A percentile compares a stretch with the other conserved stretches of the same genome.
Conservation (phyloP, 2,113 vertebrate genomes). For the Cynocephalus volans region DNA sequence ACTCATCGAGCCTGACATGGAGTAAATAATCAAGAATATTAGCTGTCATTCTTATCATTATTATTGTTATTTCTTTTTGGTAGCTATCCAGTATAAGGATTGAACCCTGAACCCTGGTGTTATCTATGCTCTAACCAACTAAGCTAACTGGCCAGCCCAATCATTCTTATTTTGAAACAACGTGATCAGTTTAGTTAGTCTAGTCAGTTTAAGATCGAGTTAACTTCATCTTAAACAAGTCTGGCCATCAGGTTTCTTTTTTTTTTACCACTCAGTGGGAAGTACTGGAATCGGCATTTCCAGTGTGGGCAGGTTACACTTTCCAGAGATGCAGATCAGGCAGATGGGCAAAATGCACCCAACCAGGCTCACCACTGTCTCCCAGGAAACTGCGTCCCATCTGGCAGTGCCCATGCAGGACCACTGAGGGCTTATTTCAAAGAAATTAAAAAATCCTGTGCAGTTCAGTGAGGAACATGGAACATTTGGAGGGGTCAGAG, state of each 20-base stretch:
- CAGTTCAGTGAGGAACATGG: neutral
- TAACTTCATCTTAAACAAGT: neutral
- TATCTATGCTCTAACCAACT: too few relatives aligned
- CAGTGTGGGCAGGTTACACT: neutral
- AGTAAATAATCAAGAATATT: neutral
- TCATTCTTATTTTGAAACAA: neutral
- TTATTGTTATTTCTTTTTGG: neutral
- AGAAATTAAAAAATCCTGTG: neutral
- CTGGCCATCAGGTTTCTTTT: neutral
- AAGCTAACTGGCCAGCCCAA: too few relatives aligned
- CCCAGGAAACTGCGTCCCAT: conserved; percentile 4
- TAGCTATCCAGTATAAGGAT: too few relatives aligned
- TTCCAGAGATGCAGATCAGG: neutral
- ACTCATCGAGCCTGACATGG: neutral
- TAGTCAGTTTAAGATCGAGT: too few relatives aligned
- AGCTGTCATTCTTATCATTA: neutral
- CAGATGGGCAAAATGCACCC: neutral
- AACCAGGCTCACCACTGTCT: conserved; percentile 1
- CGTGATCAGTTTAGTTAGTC: neutral
- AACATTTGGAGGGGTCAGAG: neutral
- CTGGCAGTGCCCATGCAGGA: neutral
- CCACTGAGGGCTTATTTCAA: neutral
- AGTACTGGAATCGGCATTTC: neutral
- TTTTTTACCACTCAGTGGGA: neutral
- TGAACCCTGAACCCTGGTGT: too few relatives aligned